These are phyloP conservation scores for Scaptomyza montana DNA, from an alignment of 1,140 invertebrate species.

Conservation along the genomic window DNA sequence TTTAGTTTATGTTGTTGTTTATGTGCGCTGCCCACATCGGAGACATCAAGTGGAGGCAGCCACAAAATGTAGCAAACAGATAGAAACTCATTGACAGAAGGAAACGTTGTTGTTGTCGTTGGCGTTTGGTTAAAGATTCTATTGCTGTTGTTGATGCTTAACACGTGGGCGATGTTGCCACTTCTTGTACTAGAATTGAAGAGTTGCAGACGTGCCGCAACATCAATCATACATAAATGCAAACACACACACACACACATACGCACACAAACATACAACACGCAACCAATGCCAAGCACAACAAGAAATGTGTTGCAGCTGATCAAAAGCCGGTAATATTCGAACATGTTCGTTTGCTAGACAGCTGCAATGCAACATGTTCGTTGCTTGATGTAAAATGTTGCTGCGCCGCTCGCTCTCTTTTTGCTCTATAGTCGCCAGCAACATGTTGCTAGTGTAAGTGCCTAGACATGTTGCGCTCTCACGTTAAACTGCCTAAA, in stretches of 20 bases:
- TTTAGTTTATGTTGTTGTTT: constrained; percentile 5
- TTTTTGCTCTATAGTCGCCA: background rate
- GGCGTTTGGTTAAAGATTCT: constrained; percentile 30
- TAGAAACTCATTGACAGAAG: constrained; percentile 32
- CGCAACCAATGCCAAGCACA: constrained; percentile 14
- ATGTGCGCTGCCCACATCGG: constrained; percentile 28
- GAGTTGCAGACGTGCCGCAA: constrained; percentile 25
- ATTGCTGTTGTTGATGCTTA: constrained; percentile 6
- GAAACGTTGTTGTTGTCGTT: constrained; percentile 40
- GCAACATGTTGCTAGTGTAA: constrained; percentile 46
- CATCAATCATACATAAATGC: constrained; percentile 29
- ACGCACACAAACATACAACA: background rate
- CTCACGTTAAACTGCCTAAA: constrained; percentile 14
- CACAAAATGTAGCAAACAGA: no score
- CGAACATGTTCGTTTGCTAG: constrained; percentile 9
- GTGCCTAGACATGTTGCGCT: constrained; percentile 27
- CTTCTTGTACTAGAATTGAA: no score
- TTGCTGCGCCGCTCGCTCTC: constrained; percentile 30
- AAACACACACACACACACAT: background rate
- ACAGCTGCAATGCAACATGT: constrained; percentile 20
- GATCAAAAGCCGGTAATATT: constrained; percentile 14
- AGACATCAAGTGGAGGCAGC: constrained; percentile 22
- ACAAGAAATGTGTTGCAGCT: constrained; percentile 2
- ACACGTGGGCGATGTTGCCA: constrained; percentile 34
- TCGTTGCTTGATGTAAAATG: constrained; percentile 15